Base-by-base conservation (phyloP, 2,797 vertebrate species). In the Buceros bicornis region DNA sequence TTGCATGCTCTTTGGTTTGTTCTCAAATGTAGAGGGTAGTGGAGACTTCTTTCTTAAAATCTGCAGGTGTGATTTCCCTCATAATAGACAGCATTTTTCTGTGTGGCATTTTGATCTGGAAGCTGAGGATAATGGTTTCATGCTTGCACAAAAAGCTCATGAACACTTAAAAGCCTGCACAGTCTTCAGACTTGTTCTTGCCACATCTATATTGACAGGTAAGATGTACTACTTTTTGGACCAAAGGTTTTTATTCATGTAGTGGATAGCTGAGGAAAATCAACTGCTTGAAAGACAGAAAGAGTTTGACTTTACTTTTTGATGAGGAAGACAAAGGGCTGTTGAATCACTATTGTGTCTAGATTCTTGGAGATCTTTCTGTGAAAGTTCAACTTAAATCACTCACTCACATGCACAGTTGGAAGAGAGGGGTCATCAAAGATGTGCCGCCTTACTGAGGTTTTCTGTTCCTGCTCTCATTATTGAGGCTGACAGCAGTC, bases 171-270 rank as follows among this genome's bases (percentile, higher is more conserved):
- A 95, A 87, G 78, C 40, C 73, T n/a, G 16, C 48, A 47, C 73
- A 71, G 51, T 37, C 64, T 71, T 74, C 43, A 71, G 67, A 80
- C 74, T 31, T 87, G 7, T 82, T 93, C 93, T 83, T 90, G 37
- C 82, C 73, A 51, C 19, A 7, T 81, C 31, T 73, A 24, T 87
- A 20, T 73, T 93, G 89, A 86, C 64, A 84, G 64, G 48, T 67
- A 57, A 92, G 71, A 67, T 65, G 42, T 80, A 45, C 40, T 91
- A 87, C 60, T 54, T 89, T 92, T 96, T 78, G 79, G 82, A 81
- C 65, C 37, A 92, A 94, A 94, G 67, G 28, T 7, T 91, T 88
- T 90, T 83, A 87, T 86, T 94, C 77, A 61, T 67, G 17, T 60
- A 57, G 53, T 71, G 61, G 50, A 40, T 71, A 91, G 50, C 56